Percentiles rank a stretch among this genome's conserved stretches.
phyloP scores from a whole-genome alignment of 2,113 vertebrate genomes.

The Zosterops japonicus region DNA sequence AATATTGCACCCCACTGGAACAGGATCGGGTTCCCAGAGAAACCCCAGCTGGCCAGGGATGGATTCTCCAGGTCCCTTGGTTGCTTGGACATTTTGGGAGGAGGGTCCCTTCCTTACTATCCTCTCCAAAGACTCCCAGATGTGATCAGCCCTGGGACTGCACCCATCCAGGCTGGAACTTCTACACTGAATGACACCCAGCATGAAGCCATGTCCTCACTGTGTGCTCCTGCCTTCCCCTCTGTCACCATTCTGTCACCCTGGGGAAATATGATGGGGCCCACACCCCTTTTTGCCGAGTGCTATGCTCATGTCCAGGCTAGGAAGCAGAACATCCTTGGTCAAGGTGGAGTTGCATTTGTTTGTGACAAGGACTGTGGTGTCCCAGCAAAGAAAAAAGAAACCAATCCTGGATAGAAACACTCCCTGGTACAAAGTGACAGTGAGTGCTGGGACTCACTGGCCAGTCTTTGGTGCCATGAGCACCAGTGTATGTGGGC shows the following conservation, averaged over 20 bases:
- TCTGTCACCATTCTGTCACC: background rate
- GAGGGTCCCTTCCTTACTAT: background rate
- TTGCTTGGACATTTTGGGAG: background rate
- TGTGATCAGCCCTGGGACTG: background rate
- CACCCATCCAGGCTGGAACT: background rate
- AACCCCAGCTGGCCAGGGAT: background rate
- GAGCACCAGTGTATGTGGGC: background rate
- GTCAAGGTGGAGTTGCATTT: background rate
- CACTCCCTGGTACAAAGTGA: background rate
- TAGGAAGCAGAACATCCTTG: background rate
- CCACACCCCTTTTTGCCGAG: background rate
- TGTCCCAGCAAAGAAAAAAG: background rate
- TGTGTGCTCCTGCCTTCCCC: background rate
- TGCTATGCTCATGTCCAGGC: background rate
- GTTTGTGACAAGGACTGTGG: background rate
- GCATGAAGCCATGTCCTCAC: accelerated
- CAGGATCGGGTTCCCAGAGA: background rate
- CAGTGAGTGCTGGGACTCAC: background rate
- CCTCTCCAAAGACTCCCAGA: background rate
- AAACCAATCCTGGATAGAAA: background rate
- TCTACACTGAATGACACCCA: accelerated
- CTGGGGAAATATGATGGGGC: accelerated
- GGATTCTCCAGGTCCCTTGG: background rate
- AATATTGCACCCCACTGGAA: background rate
- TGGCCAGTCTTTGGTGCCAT: background rate